phyloP scores from a whole-genome alignment of 2,113 vertebrate genomes.

The Paralichthys olivaceus region DNA sequence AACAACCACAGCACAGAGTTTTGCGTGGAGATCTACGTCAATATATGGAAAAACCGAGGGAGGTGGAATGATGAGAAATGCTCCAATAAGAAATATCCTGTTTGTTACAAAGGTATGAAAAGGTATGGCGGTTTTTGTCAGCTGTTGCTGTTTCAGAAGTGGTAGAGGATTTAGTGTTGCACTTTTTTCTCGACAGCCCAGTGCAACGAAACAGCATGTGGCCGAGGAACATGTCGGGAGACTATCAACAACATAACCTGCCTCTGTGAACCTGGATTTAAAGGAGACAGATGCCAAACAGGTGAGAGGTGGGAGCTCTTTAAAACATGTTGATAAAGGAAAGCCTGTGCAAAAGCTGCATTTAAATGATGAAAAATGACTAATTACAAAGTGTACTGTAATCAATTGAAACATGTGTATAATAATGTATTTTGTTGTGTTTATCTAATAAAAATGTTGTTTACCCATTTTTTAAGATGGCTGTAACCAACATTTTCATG shows the following conservation, averaged over 20 bases:
- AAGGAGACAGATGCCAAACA: constrained; percentile 68
- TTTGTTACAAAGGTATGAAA: constrained; percentile 71
- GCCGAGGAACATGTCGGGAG: constrained; percentile 67
- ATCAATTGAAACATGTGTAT: too few relatives aligned
- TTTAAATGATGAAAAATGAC: background rate
- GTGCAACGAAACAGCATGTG: constrained; percentile 62
- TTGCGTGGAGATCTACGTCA: constrained; percentile 92
- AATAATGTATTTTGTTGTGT: too few relatives aligned
- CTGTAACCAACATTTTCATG: too few relatives aligned
- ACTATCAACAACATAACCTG: constrained; percentile 65
- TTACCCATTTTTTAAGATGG: too few relatives aligned
- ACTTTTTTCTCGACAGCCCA: constrained; percentile 60
- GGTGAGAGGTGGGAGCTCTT: constrained; percentile 27
- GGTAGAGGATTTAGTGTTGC: background rate
- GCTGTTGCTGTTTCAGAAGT: background rate
- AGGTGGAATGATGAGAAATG: constrained; percentile 93
- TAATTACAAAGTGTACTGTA: background rate
- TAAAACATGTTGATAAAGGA: background rate
- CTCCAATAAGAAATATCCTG: constrained; percentile 58
- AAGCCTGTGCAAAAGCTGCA: background rate
- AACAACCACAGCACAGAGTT: constrained; percentile 85
- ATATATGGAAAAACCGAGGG: constrained; percentile 42
- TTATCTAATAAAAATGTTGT: too few relatives aligned
- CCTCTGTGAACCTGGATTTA: constrained; percentile 60
- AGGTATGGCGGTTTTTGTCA: background rate